Evolutionary conservation across 2,113 vertebrate species (phyloP).

Genomic region (Acrocephalus arundinaceus): DNA sequence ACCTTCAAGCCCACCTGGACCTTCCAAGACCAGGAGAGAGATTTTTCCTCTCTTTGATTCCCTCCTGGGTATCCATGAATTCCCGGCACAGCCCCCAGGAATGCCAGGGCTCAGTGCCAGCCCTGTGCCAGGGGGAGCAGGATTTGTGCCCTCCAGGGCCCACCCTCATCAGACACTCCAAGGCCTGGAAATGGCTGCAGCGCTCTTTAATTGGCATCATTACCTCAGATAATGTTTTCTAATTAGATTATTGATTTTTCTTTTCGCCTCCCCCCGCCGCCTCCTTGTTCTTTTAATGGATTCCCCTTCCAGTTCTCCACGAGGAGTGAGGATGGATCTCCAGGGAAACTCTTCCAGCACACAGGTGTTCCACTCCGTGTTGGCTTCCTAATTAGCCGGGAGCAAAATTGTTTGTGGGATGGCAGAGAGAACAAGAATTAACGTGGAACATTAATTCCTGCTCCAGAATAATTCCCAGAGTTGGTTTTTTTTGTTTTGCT

Average conservation of each 20-base stretch:
- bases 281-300: conserved; percentile 66
- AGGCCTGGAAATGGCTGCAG: background rate
- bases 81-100: background rate
- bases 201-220: conserved; percentile 65
- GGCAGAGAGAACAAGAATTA: background rate
- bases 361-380: conserved; percentile 36
- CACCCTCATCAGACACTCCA: background rate
- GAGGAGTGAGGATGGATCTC: conserved; percentile 21
- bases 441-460: background rate
- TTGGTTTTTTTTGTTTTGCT: background rate
- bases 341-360: conserved; percentile 1
- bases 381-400: conserved; percentile 12
- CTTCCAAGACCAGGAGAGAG: background rate
- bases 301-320: conserved; percentile 51
- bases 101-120: background rate
- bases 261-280: fast-evolving
- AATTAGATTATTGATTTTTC: conserved; percentile 76
- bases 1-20: background rate
- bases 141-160: background rate
- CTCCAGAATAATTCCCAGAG: background rate
- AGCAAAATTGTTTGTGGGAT: background rate
- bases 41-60: background rate
- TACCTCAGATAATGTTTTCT: conserved; percentile 68
- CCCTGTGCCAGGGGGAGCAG: background rate
- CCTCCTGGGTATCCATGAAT: fast-evolving